Evolutionary conservation across 2,888 invertebrate genomes (phyloP).

Genomic region (Phortica magna): DNA sequence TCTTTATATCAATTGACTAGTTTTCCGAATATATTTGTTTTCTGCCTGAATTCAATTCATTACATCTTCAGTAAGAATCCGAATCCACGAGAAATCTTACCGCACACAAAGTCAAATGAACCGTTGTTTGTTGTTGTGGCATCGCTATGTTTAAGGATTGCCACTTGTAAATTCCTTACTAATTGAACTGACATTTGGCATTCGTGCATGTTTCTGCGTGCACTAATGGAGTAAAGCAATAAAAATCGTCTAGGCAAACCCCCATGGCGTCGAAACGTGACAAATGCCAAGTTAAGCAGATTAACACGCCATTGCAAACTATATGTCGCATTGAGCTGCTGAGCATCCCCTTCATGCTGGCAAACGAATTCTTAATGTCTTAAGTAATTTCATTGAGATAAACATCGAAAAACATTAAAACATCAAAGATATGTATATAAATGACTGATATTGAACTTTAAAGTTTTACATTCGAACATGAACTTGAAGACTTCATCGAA

Average conservation of each 20-base stretch:
- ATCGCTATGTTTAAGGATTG: neutral
- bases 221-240: conserved; percentile 35
- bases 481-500: conserved; percentile 51
- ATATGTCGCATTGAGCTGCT: neutral
- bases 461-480: conserved; percentile 35
- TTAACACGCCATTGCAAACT: conserved; percentile 45
- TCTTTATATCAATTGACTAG: no score
- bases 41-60: no score
- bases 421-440: neutral
- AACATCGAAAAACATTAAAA: no score
- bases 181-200: conserved; percentile 39
- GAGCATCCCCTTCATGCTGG: neutral
- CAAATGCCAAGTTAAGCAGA: conserved; percentile 55
- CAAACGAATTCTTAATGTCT: neutral
- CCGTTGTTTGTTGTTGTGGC: neutral
- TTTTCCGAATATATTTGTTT: no score
- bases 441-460: conserved; percentile 29
- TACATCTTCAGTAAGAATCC: no score
- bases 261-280: conserved; percentile 50
- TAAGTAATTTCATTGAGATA: neutral
- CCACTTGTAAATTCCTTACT: conserved; percentile 33
- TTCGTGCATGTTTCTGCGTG: conserved; percentile 7
- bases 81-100: no score
- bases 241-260: conserved; percentile 30
- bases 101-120: conserved; percentile 34